Percentiles rank a stretch among this genome's conserved stretches.
Evolutionary conservation across 2,113 vertebrate species (phyloP).

Genomic region (Menura novaehollandiae): DNA sequence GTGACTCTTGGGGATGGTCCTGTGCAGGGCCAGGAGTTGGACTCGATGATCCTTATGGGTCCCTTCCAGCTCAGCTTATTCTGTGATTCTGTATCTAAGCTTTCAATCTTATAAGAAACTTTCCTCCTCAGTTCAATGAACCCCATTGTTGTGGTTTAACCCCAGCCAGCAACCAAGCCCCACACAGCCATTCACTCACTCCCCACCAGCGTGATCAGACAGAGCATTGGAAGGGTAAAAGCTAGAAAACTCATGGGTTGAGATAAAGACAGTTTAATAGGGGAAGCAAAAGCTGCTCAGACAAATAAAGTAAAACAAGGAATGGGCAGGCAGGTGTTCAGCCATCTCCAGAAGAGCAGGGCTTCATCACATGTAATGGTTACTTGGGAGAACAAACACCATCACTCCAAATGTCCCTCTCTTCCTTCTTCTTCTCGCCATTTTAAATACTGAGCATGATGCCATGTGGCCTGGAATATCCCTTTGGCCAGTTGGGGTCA

Average conservation of each 20-base stretch:
- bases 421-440: neutral
- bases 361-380: no score
- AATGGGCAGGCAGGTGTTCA: neutral
- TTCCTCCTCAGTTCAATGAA: neutral
- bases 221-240: neutral
- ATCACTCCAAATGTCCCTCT: rapidly evolving
- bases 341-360: neutral
- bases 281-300: neutral
- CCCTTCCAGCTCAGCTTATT: neutral
- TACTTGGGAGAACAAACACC: rapidly evolving
- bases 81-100: neutral
- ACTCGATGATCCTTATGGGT: neutral
- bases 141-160: neutral
- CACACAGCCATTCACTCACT: neutral
- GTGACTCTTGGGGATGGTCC: neutral
- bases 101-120: neutral
- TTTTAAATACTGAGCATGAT: neutral
- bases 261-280: neutral
- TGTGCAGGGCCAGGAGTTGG: rapidly evolving
- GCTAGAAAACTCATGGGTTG: neutral
- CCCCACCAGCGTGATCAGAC: neutral
- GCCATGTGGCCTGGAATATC: neutral
- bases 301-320: neutral
- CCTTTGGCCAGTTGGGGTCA: neutral
- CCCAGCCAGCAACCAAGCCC: neutral